Evolutionary conservation across 2,888 invertebrate species (phyloP).

Genomic region (Emmelina monodactyla): DNA sequence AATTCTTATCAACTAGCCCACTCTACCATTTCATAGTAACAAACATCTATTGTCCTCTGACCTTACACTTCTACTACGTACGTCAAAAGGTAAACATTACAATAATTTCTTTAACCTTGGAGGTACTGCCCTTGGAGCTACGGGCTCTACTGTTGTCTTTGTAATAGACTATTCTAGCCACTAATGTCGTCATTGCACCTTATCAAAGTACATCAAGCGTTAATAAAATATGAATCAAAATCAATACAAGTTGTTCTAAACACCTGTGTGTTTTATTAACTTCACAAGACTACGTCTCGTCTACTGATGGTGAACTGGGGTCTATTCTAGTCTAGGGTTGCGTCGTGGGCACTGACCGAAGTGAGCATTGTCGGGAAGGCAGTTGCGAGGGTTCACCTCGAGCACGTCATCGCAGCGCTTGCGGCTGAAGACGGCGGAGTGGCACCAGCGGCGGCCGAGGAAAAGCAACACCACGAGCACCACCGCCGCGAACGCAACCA

Average conservation of each 20-base stretch:
- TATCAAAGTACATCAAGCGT: slow-evolving; percentile 3
- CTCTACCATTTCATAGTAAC: too few species aligned
- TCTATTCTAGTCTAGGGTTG: slow-evolving; percentile 14
- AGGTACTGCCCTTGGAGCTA: slow-evolving; percentile 3
- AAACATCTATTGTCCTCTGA: background rate
- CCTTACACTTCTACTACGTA: background rate
- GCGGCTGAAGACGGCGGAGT: slow-evolving; percentile 40
- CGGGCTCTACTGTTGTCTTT: background rate
- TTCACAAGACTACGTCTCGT: too few species aligned
- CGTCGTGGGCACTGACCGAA: slow-evolving; percentile 47
- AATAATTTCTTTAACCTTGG: background rate
- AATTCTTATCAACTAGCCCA: slow-evolving; percentile 21
- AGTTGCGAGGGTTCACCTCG: slow-evolving; percentile 46
- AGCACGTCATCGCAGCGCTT: slow-evolving; percentile 53
- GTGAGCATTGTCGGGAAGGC: slow-evolving; percentile 46
- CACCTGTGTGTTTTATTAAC: too few species aligned
- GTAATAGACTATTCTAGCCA: slow-evolving; percentile 1
- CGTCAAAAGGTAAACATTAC: too few species aligned
- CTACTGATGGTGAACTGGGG: slow-evolving; percentile 12
- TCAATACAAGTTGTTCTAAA: too few species aligned
- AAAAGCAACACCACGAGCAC: slow-evolving; percentile 87
- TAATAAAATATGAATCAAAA: slow-evolving; percentile 1
- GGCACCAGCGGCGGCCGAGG: slow-evolving; percentile 77
- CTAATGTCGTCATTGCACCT: slow-evolving; percentile 3
- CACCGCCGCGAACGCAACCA: slow-evolving; percentile 83